phyloP scores from a whole-genome alignment of 1,140 invertebrate species.

The Drosophila novamexicana region DNA sequence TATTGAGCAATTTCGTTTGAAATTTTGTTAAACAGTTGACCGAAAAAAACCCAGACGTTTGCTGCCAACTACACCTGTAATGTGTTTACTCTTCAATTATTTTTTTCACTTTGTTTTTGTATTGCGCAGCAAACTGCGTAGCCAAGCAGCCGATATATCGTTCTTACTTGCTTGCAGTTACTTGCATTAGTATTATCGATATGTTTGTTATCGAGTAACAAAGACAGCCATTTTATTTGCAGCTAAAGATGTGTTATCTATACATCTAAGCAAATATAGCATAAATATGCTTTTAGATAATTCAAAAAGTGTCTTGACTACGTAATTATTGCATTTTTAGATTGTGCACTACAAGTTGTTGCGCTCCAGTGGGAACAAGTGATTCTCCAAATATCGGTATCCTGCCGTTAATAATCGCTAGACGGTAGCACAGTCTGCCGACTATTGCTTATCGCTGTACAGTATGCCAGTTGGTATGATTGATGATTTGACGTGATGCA shows the following conservation, averaged over 20 bases:
- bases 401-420: not conserved
- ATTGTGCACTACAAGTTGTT: too few species aligned
- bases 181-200: not conserved
- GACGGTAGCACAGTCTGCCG: too few species aligned
- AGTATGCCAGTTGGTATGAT: not conserved
- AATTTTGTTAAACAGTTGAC: conserved; percentile 26
- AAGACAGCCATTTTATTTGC: not conserved
- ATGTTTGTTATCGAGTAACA: not conserved
- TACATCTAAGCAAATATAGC: too few species aligned
- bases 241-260: not conserved
- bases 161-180: conserved; percentile 4
- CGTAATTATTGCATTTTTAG: too few species aligned
- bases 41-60: conserved; percentile 12
- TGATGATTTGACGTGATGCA: not conserved
- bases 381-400: not conserved
- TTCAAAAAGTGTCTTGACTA: too few species aligned
- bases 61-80: conserved; percentile 12
- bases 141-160: conserved; percentile 16
- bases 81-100: conserved; percentile 50
- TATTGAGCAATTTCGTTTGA: conserved; percentile 16
- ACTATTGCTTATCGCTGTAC: too few species aligned
- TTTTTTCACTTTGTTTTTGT: conserved; percentile 47
- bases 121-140: conserved; percentile 30
- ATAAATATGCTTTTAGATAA: too few species aligned
- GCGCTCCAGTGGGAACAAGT: too few species aligned